Evolutionary conservation across 1,140 invertebrate genomes (phyloP), one percentile per base, ranked within the genome.

Genomic region (Zophobas atratus): DNA sequence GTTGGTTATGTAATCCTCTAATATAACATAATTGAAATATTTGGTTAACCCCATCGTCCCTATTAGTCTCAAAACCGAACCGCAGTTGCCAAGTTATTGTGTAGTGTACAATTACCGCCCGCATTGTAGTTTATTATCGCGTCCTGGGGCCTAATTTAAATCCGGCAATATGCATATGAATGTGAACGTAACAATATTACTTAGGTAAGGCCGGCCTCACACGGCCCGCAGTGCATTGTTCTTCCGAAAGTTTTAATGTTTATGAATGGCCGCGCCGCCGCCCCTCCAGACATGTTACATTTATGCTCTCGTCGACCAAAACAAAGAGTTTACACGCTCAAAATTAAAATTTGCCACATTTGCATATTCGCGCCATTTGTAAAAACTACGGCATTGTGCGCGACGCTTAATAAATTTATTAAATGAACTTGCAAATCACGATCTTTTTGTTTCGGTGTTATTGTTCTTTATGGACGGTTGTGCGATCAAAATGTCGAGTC

Each of bases 11-110:
- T 67, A 38, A 43, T 67, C n/a, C 33, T 67, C 60, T 67, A 6
- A 32, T 32, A n/a, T 67, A 67, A 55, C 67, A 77, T 77, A 77
- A 77, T 77, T 70, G 76, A 70, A 70, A 77, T 71, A 77, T 77
- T 70, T 48, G 76, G 76, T 77, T 77, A 77, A 56, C 70, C 76
- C 76, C 49, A 43, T 70, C 67, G 57, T 70, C 76, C 70, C 63
- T 67, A 76, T 77, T 67, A 71, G 49, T 43, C 63, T 70, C 48
- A 71, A 70, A 20, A 63, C 49, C 63, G 32, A 63, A 67, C 56
- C 60, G 43, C 60, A 48, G 56, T 49, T 73, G 49, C 55, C 71
- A 73, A 51, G 71, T 73, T 73, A 73, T 73, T 73, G 71, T 73
- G 55, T 56, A 73, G 51, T 73, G 49, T 56, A 73, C 71, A 73